These are phyloP conservation scores for Babylonia areolata DNA, from an alignment of 1,140 invertebrate species.

Conservation along the genomic window DNA sequence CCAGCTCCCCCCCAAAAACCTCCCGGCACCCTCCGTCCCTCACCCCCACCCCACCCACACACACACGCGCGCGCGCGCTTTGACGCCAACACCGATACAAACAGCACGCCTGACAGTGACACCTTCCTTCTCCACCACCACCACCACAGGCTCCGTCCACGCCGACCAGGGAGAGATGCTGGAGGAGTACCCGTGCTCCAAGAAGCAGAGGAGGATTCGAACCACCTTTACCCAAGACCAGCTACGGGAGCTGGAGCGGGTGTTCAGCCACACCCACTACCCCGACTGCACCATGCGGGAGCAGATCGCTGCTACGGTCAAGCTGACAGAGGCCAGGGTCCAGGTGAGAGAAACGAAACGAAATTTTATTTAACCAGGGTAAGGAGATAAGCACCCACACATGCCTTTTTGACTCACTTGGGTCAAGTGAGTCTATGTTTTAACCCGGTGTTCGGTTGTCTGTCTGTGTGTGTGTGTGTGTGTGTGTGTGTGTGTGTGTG, in stretches of 20 bases:
- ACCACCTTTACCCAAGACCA: constrained; percentile 96
- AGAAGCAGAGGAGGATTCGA: constrained; percentile 84
- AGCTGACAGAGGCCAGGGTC: constrained; percentile 93
- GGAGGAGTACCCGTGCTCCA: constrained; percentile 50
- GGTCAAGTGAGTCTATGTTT: too few species aligned
- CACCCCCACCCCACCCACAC: not conserved
- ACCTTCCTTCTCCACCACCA: not conserved
- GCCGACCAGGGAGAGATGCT: constrained; percentile 36
- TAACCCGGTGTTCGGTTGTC: too few species aligned
- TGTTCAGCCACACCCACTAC: constrained; percentile 97
- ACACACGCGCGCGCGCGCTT: not conserved
- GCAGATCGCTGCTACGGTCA: constrained; percentile 91
- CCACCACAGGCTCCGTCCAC: not conserved
- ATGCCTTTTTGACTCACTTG: too few species aligned
- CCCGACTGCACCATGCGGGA: constrained; percentile 95
- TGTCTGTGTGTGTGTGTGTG: too few species aligned
- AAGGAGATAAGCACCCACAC: too few species aligned
- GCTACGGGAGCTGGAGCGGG: constrained; percentile 94
- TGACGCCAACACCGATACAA: not conserved
- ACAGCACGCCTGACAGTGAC: too few species aligned
- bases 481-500: too few species aligned
- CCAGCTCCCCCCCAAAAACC: too few species aligned
- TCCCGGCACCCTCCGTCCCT: not conserved
- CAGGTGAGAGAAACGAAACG: constrained; percentile 92
- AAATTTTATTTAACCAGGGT: too few species aligned